A percentile compares a stretch with the other conserved stretches of the same genome.
Evolutionary conservation across 2,113 vertebrate genomes (phyloP).

Genomic region (Ramphastos sulfuratus): DNA sequence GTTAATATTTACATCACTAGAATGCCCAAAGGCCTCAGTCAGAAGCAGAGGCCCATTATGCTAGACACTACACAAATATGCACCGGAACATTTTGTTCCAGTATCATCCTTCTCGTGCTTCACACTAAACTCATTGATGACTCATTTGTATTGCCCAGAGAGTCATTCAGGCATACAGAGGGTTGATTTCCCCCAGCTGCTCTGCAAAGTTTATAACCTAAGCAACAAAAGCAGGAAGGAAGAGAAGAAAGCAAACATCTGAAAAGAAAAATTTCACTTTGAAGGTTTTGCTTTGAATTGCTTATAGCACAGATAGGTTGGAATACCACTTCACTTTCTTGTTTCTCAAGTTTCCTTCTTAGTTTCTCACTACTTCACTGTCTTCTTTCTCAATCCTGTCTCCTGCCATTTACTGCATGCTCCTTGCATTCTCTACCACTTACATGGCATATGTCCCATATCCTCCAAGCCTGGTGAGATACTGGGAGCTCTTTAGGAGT

Average conservation of each 20-base stretch:
- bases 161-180: slow-evolving; percentile 9
- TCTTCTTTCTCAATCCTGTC: background rate
- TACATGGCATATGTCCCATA: background rate
- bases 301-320: background rate
- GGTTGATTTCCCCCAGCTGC: slow-evolving; percentile 39
- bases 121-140: slow-evolving; percentile 47
- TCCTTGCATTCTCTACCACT: background rate
- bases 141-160: slow-evolving; percentile 47
- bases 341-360: background rate
- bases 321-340: background rate
- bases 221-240: background rate
- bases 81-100: slow-evolving; percentile 3
- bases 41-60: slow-evolving; percentile 18
- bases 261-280: background rate
- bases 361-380: background rate
- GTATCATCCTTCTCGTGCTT: slow-evolving; percentile 17
- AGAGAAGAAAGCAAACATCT: background rate
- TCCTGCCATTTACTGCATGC: background rate
- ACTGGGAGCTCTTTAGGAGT: background rate
- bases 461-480: background rate
- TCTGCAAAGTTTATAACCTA: slow-evolving; percentile 5
- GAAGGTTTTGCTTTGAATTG: background rate
- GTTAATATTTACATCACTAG: slow-evolving; percentile 63
- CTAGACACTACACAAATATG: slow-evolving; percentile 9
- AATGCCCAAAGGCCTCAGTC: slow-evolving; percentile 14